Percentiles rank a stretch among this genome's conserved stretches.
Evolutionary conservation across 2,113 vertebrate genomes (phyloP).

Genomic region (Nyctibius bracteatus): DNA sequence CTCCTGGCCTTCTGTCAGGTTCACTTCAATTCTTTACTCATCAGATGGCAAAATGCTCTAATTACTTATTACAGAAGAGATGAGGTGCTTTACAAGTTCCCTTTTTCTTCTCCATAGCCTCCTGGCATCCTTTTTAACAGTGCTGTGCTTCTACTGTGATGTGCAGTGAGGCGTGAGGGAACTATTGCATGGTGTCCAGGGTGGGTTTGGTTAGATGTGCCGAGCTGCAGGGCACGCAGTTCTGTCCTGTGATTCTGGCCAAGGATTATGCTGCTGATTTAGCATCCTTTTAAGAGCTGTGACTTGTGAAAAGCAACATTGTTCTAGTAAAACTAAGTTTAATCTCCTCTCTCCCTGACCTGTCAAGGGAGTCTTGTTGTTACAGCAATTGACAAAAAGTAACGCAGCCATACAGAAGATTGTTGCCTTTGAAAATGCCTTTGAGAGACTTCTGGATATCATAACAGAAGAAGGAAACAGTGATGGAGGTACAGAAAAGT

Average conservation of each 20-base stretch:
- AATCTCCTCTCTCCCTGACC: background rate
- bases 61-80: background rate
- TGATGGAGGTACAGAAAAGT: conserved; percentile 84
- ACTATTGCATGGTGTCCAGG: fast-evolving
- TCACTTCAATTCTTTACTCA: background rate
- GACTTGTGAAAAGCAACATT: background rate
- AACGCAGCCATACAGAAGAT: conserved; percentile 99
- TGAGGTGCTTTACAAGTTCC: background rate
- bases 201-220: background rate
- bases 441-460: conserved; percentile 94
- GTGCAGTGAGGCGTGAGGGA: fast-evolving
- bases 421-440: conserved; percentile 97
- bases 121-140: background rate
- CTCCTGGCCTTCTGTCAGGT: background rate
- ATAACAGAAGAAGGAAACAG: conserved; percentile 96
- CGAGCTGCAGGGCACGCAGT: fast-evolving
- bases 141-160: background rate
- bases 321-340: background rate
- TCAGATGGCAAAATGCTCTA: background rate
- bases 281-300: background rate
- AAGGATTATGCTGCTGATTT: background rate
- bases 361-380: conserved; percentile 86
- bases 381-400: conserved; percentile 94
- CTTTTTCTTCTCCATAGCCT: background rate
- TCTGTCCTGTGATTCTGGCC: background rate